Conservation (phyloP, 2,888 invertebrate species). For the Leptinotarsa juncta region DNA sequence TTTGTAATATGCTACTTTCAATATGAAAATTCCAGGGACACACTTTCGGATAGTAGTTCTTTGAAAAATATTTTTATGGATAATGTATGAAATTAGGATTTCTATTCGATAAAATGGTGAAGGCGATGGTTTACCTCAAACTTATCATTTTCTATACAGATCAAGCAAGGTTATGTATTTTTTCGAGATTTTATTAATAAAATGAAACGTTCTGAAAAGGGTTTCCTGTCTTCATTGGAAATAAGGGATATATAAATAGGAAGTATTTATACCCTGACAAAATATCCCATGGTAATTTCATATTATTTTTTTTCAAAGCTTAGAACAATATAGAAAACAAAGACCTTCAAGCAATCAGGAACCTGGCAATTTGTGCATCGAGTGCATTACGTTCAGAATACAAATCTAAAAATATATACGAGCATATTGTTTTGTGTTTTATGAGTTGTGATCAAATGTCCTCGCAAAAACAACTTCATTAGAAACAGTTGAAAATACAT, state of each 20-base stretch:
- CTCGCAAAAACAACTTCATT: background rate
- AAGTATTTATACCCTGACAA: background rate
- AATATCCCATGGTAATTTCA: background rate
- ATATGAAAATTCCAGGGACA: too few relatives aligned
- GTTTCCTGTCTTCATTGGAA: background rate
- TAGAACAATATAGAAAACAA: background rate
- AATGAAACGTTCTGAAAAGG: background rate
- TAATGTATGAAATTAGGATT: too few relatives aligned
- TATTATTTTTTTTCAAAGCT: too few relatives aligned
- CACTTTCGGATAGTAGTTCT: too few relatives aligned
- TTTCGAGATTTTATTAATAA: background rate
- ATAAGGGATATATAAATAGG: background rate
- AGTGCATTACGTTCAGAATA: background rate
- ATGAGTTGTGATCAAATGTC: slow-evolving; percentile 5
- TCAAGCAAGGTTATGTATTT: background rate
- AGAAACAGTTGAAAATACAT: slow-evolving; percentile 2
- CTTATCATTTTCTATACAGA: background rate
- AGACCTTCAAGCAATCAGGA: background rate
- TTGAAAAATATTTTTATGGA: too few relatives aligned
- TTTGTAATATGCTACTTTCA: background rate
- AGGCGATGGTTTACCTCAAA: background rate
- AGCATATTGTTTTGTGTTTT: slow-evolving; percentile 1
- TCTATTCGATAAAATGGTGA: background rate
- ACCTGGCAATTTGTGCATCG: background rate
- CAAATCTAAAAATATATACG: background rate